Evolutionary conservation across 2,888 invertebrate species (phyloP).

Genomic region (Laspeyria flexula): DNA sequence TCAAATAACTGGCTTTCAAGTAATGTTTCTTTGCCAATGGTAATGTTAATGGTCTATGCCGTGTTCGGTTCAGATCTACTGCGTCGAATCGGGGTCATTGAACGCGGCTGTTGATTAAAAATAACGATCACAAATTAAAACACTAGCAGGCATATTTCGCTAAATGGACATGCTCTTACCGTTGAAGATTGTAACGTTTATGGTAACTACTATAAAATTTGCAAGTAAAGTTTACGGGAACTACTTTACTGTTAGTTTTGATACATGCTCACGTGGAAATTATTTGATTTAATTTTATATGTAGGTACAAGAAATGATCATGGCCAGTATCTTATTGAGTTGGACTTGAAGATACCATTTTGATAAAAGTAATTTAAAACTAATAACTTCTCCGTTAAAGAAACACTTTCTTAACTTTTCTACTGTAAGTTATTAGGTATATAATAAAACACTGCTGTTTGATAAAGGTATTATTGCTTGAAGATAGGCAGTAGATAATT

Average conservation of each 20-base stretch:
- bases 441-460: too few species aligned
- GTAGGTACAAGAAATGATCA: too few species aligned
- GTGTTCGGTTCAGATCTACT: slow-evolving; percentile 53
- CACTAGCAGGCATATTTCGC: slow-evolving; percentile 45
- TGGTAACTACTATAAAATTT: too few species aligned
- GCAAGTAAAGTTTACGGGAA: slow-evolving; percentile 10
- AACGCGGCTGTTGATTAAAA: slow-evolving; percentile 63
- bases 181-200: slow-evolving; percentile 24
- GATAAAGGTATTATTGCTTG: too few species aligned
- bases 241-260: slow-evolving; percentile 23
- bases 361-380: too few species aligned
- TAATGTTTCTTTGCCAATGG: slow-evolving; percentile 36
- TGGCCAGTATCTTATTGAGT: too few species aligned
- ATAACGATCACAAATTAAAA: slow-evolving; percentile 60
- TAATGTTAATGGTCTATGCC: slow-evolving; percentile 44
- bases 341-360: too few species aligned
- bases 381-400: too few species aligned
- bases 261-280: slow-evolving; percentile 9
- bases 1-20: slow-evolving; percentile 35
- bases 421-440: too few species aligned
- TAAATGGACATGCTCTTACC: slow-evolving; percentile 32
- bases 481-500: too few species aligned
- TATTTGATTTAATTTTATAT: too few species aligned
- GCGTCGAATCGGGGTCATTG: slow-evolving; percentile 60
- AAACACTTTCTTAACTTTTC: too few species aligned